A percentile compares a stretch with the other conserved stretches of the same genome.
Conservation (phyloP, 1,140 invertebrate species). For the Akabosia matsudoensis region DNA sequence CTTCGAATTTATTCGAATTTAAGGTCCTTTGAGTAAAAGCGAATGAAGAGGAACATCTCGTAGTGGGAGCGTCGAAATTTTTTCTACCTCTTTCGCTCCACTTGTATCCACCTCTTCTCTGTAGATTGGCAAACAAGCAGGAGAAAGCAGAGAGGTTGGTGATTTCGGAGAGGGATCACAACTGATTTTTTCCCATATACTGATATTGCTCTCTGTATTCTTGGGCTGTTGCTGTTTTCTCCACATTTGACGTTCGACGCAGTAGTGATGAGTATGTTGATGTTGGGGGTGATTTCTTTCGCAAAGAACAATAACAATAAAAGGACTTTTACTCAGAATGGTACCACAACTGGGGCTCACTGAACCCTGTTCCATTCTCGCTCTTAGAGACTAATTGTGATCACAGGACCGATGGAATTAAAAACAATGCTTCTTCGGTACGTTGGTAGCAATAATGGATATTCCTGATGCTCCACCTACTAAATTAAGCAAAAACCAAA, state of each 20-base stretch:
- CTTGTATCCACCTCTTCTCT: not conserved
- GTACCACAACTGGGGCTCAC: not conserved
- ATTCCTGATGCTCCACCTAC: too few species aligned
- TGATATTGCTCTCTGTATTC: not conserved
- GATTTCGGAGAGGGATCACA: too few species aligned
- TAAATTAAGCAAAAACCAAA: too few species aligned
- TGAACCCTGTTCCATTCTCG: constrained; percentile 12
- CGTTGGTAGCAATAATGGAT: too few species aligned
- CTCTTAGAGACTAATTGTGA: too few species aligned
- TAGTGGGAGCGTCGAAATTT: not conserved
- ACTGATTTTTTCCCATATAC: too few species aligned
- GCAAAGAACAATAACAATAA: not conserved
- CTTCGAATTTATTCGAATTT: not conserved
- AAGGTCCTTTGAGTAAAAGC: constrained; percentile 3
- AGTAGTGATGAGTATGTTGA: not conserved
- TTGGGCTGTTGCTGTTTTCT: not conserved
- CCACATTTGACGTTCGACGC: not conserved
- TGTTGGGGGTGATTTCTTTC: not conserved
- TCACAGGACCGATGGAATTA: constrained; percentile 7
- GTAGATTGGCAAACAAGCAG: too few species aligned
- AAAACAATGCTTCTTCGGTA: too few species aligned
- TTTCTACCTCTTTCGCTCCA: not conserved
- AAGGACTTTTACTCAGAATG: not conserved
- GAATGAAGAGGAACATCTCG: not conserved
- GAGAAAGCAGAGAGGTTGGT: too few species aligned